Percentiles rank a stretch among this genome's conserved stretches.
These are phyloP conservation scores for Nipponia nippon DNA, from an alignment of 2,113 vertebrate species.

Conservation along the genomic window DNA sequence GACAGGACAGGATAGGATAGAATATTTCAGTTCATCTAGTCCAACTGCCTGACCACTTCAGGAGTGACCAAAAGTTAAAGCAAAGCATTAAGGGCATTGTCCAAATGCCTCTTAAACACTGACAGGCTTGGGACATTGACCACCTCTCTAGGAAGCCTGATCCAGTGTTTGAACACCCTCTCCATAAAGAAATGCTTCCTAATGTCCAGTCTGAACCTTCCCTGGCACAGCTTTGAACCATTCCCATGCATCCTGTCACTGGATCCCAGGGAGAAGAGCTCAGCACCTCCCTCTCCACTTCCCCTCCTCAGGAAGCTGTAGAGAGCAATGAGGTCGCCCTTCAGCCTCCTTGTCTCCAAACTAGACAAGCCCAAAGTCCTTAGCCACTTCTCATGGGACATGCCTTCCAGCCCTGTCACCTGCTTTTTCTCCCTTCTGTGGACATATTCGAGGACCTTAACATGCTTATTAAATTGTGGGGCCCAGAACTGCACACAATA, in stretches of 20 bases:
- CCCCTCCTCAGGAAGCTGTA: background rate
- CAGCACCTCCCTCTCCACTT: background rate
- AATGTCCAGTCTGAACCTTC: background rate
- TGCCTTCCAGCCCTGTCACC: background rate
- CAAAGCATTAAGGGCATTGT: background rate
- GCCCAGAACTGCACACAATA: background rate
- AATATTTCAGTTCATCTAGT: background rate
- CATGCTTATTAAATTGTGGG: background rate
- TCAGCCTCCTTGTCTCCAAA: background rate
- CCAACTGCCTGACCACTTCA: background rate
- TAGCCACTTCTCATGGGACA: rapidly evolving
- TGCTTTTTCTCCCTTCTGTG: background rate
- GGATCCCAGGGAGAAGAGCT: background rate
- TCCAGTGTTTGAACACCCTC: background rate
- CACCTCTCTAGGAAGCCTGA: background rate
- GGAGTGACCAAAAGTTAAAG: background rate
- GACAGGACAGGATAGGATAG: background rate
- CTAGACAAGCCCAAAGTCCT: background rate
- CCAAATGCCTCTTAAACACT: background rate
- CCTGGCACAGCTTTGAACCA: background rate
- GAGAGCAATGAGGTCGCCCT: background rate
- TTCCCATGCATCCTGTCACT: rapidly evolving
- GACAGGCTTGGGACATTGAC: background rate
- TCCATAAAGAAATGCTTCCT: background rate
- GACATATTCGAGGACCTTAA: background rate